Conservation (phyloP, 2,888 invertebrate genomes). For the Callosobruchus maculatus region DNA sequence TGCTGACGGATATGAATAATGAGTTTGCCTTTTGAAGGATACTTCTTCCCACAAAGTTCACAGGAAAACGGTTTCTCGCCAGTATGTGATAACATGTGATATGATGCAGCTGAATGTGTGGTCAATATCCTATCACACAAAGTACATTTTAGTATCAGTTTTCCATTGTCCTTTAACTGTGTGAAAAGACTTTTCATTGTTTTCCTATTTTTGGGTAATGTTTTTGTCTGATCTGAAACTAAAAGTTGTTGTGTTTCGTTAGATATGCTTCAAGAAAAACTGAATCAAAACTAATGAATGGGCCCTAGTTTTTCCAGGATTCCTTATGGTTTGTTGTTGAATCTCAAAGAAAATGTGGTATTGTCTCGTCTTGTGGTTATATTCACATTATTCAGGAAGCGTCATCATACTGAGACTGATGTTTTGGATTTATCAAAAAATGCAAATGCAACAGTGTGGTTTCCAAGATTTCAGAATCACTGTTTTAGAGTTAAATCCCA, state of each 20-base stretch:
- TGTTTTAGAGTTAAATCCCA: too few relatives aligned
- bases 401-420: too few relatives aligned
- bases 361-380: too few relatives aligned
- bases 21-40: conserved; percentile 15
- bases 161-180: background rate
- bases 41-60: conserved; percentile 16
- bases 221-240: background rate
- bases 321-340: too few relatives aligned
- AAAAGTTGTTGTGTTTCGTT: background rate
- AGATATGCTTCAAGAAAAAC: too few relatives aligned
- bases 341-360: too few relatives aligned
- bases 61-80: conserved; percentile 21
- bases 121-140: background rate
- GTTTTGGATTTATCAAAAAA: too few relatives aligned
- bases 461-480: too few relatives aligned
- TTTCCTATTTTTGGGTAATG: background rate
- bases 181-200: background rate
- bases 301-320: too few relatives aligned
- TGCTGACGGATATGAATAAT: conserved; percentile 20
- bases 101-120: background rate
- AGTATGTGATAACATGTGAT: conserved; percentile 23
- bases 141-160: background rate
- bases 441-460: too few relatives aligned
- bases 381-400: too few relatives aligned
- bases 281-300: too few relatives aligned